phyloP scores from a whole-genome alignment of 2,797 vertebrate species.

The Sphenodon punctatus region DNA sequence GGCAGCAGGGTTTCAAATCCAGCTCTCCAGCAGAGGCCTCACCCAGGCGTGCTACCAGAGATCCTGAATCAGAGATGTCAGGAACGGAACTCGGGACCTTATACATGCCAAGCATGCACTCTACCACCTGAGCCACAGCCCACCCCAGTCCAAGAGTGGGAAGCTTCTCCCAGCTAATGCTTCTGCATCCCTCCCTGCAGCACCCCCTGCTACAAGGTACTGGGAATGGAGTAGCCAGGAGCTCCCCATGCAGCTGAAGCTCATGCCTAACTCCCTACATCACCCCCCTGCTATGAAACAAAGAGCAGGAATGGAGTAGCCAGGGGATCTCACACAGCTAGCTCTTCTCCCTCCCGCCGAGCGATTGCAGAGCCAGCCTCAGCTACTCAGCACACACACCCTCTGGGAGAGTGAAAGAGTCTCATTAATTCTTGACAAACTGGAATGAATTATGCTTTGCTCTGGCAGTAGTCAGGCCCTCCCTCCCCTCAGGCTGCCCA shows the following conservation, averaged over 20 bases:
- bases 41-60: no score
- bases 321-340: not conserved
- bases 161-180: not conserved
- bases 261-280: not conserved
- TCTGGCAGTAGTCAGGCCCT: not conserved
- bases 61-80: no score
- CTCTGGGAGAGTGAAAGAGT: constrained; percentile 7
- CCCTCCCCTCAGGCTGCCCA: not conserved
- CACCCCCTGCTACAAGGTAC: not conserved
- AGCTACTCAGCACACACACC: not conserved
- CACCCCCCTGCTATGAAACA: not conserved
- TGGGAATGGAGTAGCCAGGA: not conserved
- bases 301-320: not conserved
- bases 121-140: no score
- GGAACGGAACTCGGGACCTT: no score
- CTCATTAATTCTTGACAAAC: constrained; percentile 25
- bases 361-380: not conserved
- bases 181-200: not conserved
- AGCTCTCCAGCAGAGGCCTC: no score
- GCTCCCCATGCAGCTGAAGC: not conserved
- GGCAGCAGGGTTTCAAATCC: no score
- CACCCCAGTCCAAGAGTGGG: no score
- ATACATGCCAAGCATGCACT: no score
- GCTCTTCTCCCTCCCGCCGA: not conserved
- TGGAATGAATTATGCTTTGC: not conserved